Base-by-base conservation (phyloP, 2,797 vertebrate species). In the Myotis findleyi region DNA sequence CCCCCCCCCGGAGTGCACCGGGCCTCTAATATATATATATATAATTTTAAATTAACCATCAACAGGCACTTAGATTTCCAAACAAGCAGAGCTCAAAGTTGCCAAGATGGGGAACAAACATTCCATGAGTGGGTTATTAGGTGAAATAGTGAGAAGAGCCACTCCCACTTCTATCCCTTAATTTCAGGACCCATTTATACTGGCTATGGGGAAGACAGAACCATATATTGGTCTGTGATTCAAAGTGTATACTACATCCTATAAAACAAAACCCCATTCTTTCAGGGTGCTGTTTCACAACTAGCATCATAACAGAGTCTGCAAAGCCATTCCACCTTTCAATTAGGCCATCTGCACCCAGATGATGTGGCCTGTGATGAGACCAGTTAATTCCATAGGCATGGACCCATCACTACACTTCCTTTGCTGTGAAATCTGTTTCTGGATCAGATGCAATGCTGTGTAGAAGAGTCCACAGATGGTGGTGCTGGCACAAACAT, bases 81-180 rank as follows among this genome's bases (percentile, higher is more conserved):
- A 92, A 75, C 36, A 55, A 71, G 47, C 36, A 88, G 33, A 85
- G 68, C 30, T 91, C 84, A 53, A 69, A 82, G 18, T 95, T 89
- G 62, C 59, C 33, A 76, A 66, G 87, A 84, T 51, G 72, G 38
- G 72, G 91, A 80, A 27, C 68, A 86, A 97, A 97, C 77, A 38
- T 88, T 80, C 73, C 81, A 9, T 41, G 47, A 57, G 18, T 76
- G 49, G 44, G 27, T 62, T 90, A 71, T 81, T 85, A 57, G 10
- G 36, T 89, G 18, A 84, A 47, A 81, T 81, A 80, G 12, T 76
- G 71, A 89, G 38, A 83, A 8, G 57, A 72, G 51, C 21, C 66
- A 64, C 51, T 92, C 69, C 55, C 75, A 82, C 51, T 93, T 71
- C 49, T 69, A 73, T 25, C 21, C 21, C 36, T 89, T 83, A 71